phyloP scores from a whole-genome alignment of 2,888 invertebrate genomes.

The Xestoiulus laeticollis region DNA sequence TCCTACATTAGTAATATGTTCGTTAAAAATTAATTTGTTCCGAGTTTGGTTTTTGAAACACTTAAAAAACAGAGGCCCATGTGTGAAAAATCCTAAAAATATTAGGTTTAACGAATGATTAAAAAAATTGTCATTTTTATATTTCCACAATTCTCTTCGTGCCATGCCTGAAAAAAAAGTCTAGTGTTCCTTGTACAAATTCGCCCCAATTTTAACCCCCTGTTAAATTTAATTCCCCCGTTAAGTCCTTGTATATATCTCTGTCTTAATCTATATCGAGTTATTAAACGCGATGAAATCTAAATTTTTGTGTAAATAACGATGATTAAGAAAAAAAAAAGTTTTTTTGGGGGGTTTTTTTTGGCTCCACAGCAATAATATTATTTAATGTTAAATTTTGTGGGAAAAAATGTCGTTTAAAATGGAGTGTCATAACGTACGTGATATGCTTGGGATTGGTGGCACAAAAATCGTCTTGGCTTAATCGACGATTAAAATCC shows the following conservation, averaged over 20 bases:
- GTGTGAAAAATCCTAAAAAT: not conserved
- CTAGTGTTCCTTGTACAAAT: not conserved
- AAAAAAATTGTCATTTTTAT: conserved; percentile 8
- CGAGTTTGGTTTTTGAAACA: not conserved
- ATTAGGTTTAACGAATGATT: not conserved
- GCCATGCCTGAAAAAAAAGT: not conserved
- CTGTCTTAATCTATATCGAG: not conserved
- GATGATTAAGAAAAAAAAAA: not conserved
- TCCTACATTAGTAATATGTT: not conserved
- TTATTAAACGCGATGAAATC: not conserved
- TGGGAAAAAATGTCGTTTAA: not conserved
- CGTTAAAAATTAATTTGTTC: not conserved
- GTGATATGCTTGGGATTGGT: not conserved
- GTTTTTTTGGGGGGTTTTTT: not conserved
- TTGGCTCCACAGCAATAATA: conserved; percentile 13
- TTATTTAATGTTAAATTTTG: not conserved
- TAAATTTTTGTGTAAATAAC: not conserved
- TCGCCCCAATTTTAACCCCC: not conserved
- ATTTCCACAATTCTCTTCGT: not conserved
- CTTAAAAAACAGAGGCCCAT: not conserved
- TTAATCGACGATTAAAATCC: not conserved
- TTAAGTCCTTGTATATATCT: not conserved
- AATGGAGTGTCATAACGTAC: not conserved
- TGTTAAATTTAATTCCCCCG: not conserved
- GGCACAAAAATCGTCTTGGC: not conserved